Conservation (phyloP, 2,888 invertebrate species). For the Lobophora halterata region DNA sequence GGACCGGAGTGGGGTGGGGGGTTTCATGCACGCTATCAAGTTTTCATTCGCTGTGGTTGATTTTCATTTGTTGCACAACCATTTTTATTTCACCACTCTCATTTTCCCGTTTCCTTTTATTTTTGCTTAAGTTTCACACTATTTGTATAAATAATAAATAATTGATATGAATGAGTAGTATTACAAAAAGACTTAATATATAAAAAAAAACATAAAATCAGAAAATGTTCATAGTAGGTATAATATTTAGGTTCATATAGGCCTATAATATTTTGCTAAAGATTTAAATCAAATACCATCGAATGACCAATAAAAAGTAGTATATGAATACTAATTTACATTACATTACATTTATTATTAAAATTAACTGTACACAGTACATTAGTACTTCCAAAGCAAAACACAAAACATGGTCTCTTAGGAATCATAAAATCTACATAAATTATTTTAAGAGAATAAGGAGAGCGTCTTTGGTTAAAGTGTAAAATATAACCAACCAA, state of each 20-base stretch:
- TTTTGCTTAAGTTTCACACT: constrained; percentile 1
- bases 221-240: no score
- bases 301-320: no score
- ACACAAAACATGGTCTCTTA: not conserved
- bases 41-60: constrained; percentile 16
- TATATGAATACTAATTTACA: no score
- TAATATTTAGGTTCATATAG: no score
- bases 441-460: constrained; percentile 4
- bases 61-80: constrained; percentile 18
- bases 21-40: constrained; percentile 3
- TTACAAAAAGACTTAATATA: no score
- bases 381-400: no score
- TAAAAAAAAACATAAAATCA: no score
- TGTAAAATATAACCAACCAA: constrained; percentile 10
- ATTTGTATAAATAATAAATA: constrained; percentile 1
- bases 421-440: constrained; percentile 10
- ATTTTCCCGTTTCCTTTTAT: constrained; percentile 2
- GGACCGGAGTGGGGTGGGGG: constrained; percentile 5
- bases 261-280: no score
- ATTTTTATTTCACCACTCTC: constrained; percentile 7
- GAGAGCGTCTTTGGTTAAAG: constrained; percentile 1
- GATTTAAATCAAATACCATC: no score
- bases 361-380: no score
- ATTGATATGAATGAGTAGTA: no score
- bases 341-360: no score